Evolutionary conservation across 2,113 vertebrate genomes (phyloP), one percentile per base, ranked within the genome.

Genomic region (Lamprologus ornatipinnis): DNA sequence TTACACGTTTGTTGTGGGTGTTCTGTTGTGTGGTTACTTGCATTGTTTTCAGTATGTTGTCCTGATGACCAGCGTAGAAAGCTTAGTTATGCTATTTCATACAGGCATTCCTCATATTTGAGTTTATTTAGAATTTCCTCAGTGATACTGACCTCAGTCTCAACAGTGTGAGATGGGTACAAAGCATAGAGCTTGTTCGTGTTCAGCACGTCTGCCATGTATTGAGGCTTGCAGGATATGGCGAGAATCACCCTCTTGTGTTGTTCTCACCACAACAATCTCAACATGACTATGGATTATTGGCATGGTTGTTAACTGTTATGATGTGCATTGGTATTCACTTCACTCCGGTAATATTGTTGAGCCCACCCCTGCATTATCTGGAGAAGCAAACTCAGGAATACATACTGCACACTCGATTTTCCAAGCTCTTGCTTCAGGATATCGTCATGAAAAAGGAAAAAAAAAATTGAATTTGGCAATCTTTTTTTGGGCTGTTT

Each of bases 301-400:
- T 19, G 88, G 92, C 90, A 93, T 93, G 91, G 82, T 87, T 94
- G 88, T 94, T 90, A 82, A 87, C 68, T 93, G 91, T 94, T 85
- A 84, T 92, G 88, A 80, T 89, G 80, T 88, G 51, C 83, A 87
- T 85, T 42, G 75, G 68, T 93, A 85, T 54, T 90, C 87, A 63
- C 89, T 81, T 80, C 90, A 84, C 88, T 82, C 47, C 65, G 87
- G 88, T 89, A 82, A 83, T 86, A 80, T 86, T 82, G 86, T 93
- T 83, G 40, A 91, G 57, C 85, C 82, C 86, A 49, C 80, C 88
- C 88, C 84, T 81, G 82, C 91, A 85, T 93, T 91, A 88, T 93
- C 87, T 93, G 87, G 90, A 93, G 87, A 93, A 91, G 90, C 91
- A 93, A 95, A 95, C 95, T 96, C 96, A 96, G 95, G 96, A 95